Evolutionary conservation across 2,113 vertebrate species (phyloP).

Genomic region (Hyla sarda): DNA sequence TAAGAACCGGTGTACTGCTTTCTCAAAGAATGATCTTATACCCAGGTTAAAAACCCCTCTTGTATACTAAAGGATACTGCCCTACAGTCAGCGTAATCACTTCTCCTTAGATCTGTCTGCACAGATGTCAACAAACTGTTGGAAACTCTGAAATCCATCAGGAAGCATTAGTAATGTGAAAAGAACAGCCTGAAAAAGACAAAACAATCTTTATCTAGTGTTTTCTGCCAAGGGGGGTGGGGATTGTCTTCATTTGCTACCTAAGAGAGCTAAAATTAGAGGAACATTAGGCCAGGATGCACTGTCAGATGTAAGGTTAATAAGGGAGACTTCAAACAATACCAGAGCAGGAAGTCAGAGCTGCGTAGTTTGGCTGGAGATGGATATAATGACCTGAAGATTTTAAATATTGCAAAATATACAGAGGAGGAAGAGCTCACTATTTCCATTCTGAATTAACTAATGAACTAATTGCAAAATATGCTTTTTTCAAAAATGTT

Average conservation of each 20-base stretch:
- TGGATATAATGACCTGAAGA: slow-evolving; percentile 23
- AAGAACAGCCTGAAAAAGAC: slow-evolving; percentile 43
- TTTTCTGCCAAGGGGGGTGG: not conserved
- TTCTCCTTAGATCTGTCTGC: slow-evolving; percentile 28
- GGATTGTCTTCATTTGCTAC: slow-evolving; percentile 7
- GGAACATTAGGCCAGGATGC: slow-evolving; percentile 30
- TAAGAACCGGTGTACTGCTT: not conserved
- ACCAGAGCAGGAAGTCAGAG: slow-evolving; percentile 18
- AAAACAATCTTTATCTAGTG: slow-evolving; percentile 46
- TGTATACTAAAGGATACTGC: not conserved
- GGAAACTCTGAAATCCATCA: slow-evolving; percentile 23
- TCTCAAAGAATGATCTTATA: not conserved
- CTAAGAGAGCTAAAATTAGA: slow-evolving; percentile 40
- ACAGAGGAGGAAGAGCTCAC: not conserved
- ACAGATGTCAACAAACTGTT: slow-evolving; percentile 39
- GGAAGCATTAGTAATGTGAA: slow-evolving; percentile 37
- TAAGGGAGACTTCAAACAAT: slow-evolving; percentile 41
- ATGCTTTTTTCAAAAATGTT: no score
- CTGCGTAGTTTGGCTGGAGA: slow-evolving; percentile 37
- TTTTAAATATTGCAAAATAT: not conserved
- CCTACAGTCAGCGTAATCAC: not conserved
- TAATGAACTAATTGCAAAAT: no score
- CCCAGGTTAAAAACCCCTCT: not conserved
- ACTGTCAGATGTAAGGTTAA: slow-evolving; percentile 48
- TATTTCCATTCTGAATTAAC: not conserved